phyloP scores from a whole-genome alignment of 2,113 vertebrate species.

The Illadopsis cleaveri region DNA sequence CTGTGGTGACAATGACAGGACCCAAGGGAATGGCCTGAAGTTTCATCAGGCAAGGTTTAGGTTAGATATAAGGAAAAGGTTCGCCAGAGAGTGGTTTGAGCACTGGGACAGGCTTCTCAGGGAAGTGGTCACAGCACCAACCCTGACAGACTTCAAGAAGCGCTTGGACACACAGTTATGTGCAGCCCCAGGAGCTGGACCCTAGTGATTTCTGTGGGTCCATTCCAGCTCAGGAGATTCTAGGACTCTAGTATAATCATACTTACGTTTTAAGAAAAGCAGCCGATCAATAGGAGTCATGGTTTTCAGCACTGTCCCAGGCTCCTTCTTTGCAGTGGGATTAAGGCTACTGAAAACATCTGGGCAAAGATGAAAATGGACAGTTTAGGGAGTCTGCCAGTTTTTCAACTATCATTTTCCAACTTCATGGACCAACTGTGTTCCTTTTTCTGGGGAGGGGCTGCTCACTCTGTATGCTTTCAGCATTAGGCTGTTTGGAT shows the following conservation, averaged over 20 bases:
- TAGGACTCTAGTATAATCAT: neutral
- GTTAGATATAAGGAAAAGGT: neutral
- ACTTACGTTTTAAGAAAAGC: conserved; percentile 76
- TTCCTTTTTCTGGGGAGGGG: neutral
- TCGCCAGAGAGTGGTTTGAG: neutral
- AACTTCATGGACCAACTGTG: neutral
- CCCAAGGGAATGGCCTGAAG: fast-evolving
- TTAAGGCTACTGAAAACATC: conserved; percentile 59
- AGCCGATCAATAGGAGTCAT: conserved; percentile 35
- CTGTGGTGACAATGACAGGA: neutral
- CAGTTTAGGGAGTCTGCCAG: neutral
- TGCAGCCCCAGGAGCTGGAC: neutral
- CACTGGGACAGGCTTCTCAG: neutral
- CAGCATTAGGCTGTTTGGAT: neutral
- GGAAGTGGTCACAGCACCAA: neutral
- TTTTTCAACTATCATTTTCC: neutral
- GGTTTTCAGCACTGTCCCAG: conserved; percentile 64
- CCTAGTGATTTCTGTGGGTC: neutral
- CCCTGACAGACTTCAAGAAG: neutral
- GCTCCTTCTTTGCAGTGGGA: conserved; percentile 27
- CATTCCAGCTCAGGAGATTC: neutral
- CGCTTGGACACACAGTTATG: fast-evolving
- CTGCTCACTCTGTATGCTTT: neutral
- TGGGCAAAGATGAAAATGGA: conserved; percentile 17
- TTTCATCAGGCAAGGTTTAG: neutral